phyloP scores from a whole-genome alignment of 35 echinoderm and acorn worm genomes.

The Acanthaster planci region DNA sequence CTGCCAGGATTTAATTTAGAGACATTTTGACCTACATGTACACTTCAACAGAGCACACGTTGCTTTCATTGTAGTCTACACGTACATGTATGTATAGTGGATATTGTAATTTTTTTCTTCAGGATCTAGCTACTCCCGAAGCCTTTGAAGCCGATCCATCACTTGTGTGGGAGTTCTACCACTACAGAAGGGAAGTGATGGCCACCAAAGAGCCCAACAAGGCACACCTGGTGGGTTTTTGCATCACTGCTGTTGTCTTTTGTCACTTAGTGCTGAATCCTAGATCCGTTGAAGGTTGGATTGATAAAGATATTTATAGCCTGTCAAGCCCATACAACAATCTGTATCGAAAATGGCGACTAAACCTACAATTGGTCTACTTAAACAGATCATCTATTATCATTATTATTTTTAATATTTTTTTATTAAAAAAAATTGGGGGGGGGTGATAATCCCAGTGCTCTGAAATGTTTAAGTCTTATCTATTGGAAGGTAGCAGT shows the following conservation, averaged over 20 bases:
- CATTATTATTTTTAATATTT: no score
- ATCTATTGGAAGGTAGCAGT: no score
- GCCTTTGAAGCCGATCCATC: conserved; percentile 87
- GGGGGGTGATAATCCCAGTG: no score
- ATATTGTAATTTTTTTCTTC: no score
- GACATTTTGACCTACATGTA: no score
- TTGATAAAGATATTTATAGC: neutral
- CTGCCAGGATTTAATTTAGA: no score
- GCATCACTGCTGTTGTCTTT: neutral
- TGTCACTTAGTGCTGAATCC: neutral
- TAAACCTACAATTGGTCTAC: no score
- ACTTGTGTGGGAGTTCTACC: conserved; percentile 96
- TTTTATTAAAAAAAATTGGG: no score
- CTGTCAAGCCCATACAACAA: neutral
- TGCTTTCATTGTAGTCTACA: neutral
- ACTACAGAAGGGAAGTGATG: conserved; percentile 89
- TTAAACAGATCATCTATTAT: no score
- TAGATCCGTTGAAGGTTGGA: neutral
- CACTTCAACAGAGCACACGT: no score
- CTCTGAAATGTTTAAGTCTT: no score
- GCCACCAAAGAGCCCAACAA: conserved; percentile 84
- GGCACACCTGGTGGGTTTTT: conserved; percentile 65
- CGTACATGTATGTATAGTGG: neutral
- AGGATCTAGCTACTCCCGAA: conserved; percentile 86
- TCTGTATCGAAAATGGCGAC: neutral